Percentiles rank a stretch among this genome's conserved stretches.
Evolutionary conservation across 2,797 vertebrate species (phyloP).

Genomic region (Taenioides sp.): DNA sequence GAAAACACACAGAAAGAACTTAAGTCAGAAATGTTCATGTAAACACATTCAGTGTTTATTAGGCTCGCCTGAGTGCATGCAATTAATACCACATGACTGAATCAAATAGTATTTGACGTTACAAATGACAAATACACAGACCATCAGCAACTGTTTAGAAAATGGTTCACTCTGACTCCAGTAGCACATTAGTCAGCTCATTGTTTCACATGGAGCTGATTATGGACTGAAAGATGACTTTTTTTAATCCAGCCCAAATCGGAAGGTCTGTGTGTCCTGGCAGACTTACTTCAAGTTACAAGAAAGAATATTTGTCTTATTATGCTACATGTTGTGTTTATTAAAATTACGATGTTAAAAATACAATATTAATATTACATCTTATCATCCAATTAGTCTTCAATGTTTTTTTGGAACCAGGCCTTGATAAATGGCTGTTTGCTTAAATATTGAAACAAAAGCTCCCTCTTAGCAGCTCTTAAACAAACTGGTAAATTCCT

Average conservation of each 20-base stretch:
- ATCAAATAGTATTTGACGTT: slow-evolving; percentile 18
- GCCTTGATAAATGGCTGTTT: neutral
- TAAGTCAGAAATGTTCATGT: slow-evolving; percentile 33
- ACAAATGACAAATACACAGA: slow-evolving; percentile 20
- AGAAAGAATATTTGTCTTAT: slow-evolving; percentile 12
- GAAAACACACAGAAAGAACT: slow-evolving; percentile 36
- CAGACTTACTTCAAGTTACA: slow-evolving; percentile 28
- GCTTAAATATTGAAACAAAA: neutral
- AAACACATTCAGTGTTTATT: slow-evolving; percentile 20
- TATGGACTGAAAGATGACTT: slow-evolving; percentile 26
- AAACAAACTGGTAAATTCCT: neutral
- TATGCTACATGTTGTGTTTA: slow-evolving; percentile 13
- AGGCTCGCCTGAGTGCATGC: slow-evolving; percentile 15
- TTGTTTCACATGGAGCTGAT: slow-evolving; percentile 28
- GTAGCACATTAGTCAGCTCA: slow-evolving; percentile 29
- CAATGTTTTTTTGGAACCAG: neutral
- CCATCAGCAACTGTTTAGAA: slow-evolving; percentile 28
- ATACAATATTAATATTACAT: no score
- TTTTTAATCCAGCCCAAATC: slow-evolving; percentile 33
- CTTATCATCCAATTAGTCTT: neutral
- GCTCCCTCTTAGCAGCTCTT: neutral
- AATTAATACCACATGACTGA: slow-evolving; percentile 7
- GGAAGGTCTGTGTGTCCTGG: slow-evolving; percentile 49
- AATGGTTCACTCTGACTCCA: slow-evolving; percentile 10
- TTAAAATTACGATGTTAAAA: neutral